A percentile compares a stretch with the other conserved stretches of the same genome.
phyloP scores from a whole-genome alignment of 2,888 invertebrate species.

The Taphrorychus bicolor region DNA sequence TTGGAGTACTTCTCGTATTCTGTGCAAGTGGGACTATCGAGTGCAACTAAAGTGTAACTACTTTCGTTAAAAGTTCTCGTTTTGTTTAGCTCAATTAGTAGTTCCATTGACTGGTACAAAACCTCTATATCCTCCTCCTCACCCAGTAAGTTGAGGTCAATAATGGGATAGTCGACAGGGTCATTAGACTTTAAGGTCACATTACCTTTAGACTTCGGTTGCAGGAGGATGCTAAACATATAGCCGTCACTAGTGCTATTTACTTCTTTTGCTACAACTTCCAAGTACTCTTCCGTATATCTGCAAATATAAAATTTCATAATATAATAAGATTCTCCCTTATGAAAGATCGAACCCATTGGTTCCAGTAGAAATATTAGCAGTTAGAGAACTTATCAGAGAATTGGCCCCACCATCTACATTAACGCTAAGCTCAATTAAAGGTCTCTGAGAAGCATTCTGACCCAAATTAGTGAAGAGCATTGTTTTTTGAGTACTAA shows the following conservation, averaged over 20 bases:
- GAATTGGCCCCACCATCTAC: too few species aligned
- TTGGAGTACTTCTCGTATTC: neutral
- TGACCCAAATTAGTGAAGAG: neutral
- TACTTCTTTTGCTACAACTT: neutral
- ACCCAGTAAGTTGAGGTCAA: constrained; percentile 12
- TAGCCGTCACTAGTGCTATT: constrained; percentile 10
- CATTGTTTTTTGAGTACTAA: neutral
- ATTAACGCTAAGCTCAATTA: neutral
- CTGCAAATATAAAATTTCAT: constrained; percentile 6
- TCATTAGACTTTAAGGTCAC: constrained; percentile 19
- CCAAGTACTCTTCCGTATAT: constrained; percentile 7
- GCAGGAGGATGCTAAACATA: neutral
- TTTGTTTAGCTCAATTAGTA: constrained; percentile 4
- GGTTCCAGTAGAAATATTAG: too few species aligned
- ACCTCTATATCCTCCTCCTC: constrained; percentile 12
- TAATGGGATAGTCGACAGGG: constrained; percentile 12
- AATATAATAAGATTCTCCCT: too few species aligned
- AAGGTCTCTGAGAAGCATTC: neutral
- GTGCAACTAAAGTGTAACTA: neutral
- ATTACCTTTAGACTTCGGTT: constrained; percentile 20
- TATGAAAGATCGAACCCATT: too few species aligned
- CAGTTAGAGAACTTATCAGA: too few species aligned
- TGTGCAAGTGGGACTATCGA: constrained; percentile 16
- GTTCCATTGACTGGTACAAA: constrained; percentile 9
- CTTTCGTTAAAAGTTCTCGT: constrained; percentile 6